These are phyloP conservation scores for Parauchenoglanis punctatus DNA, from an alignment of 2,797 vertebrate species.

Conservation along the genomic window DNA sequence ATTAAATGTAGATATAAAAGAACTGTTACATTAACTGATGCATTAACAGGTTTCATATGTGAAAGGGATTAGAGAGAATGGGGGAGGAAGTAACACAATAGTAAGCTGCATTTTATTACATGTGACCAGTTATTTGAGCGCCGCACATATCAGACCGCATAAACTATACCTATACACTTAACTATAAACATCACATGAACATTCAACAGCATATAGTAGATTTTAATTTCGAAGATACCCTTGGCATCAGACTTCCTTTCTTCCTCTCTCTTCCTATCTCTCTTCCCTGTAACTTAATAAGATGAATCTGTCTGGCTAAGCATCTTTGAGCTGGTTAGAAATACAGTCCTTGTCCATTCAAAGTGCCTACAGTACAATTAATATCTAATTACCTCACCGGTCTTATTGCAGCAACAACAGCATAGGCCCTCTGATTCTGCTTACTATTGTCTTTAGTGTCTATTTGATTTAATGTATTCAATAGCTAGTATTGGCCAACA, in stretches of 20 bases:
- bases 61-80: too few relatives aligned
- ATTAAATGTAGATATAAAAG: too few relatives aligned
- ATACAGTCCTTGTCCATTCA: slow-evolving; percentile 45
- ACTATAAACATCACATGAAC: not conserved
- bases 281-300: not conserved
- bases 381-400: slow-evolving; percentile 53
- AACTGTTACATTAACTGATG: too few relatives aligned
- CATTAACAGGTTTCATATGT: too few relatives aligned
- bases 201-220: not conserved
- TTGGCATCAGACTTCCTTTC: not conserved
- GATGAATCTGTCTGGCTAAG: slow-evolving; percentile 44
- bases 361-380: slow-evolving; percentile 52
- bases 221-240: not conserved
- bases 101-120: not conserved
- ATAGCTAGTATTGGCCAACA: slow-evolving; percentile 40
- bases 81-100: not conserved
- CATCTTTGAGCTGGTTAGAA: slow-evolving; percentile 39
- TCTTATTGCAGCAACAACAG: slow-evolving; percentile 46
- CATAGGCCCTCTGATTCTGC: slow-evolving; percentile 39
- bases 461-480: slow-evolving; percentile 55
- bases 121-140: not conserved
- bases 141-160: not conserved
- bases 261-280: not conserved
- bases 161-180: not conserved
- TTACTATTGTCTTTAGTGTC: slow-evolving; percentile 39